Percentiles rank a stretch among this genome's conserved stretches.
Evolutionary conservation across 2,797 vertebrate genomes (phyloP).

Genomic region (Gymnothorax reevesii): DNA sequence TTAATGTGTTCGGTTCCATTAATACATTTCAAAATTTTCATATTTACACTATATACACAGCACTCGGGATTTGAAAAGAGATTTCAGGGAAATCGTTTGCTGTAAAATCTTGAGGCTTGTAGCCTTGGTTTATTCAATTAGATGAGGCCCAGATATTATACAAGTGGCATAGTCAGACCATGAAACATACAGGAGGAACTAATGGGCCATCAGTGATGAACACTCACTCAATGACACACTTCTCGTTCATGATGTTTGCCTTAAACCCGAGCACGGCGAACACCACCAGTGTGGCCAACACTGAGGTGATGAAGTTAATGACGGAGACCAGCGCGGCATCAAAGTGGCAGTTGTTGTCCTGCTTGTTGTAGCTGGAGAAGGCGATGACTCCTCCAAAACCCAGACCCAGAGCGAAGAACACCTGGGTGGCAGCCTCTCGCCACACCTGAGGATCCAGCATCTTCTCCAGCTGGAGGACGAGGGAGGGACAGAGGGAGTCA

Average conservation of each 20-base stretch:
- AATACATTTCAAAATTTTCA: too few species aligned
- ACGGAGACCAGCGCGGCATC: slow-evolving; percentile 90
- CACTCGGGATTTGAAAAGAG: neutral
- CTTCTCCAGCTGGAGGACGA: slow-evolving; percentile 83
- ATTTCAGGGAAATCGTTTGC: neutral
- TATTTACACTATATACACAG: neutral
- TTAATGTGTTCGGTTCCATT: neutral
- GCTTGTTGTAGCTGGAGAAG: slow-evolving; percentile 97
- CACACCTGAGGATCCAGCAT: slow-evolving; percentile 95
- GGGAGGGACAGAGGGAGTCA: neutral
- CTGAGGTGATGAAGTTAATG: slow-evolving; percentile 94
- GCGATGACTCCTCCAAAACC: slow-evolving; percentile 95
- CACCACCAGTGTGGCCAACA: slow-evolving; percentile 92
- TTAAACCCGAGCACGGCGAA: slow-evolving; percentile 97
- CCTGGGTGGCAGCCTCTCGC: slow-evolving; percentile 93
- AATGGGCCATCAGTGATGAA: neutral
- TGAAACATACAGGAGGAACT: neutral
- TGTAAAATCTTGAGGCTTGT: neutral
- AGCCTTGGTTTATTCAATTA: neutral
- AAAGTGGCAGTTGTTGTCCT: slow-evolving; percentile 96
- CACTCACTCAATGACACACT: slow-evolving; percentile 91
- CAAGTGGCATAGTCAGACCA: neutral
- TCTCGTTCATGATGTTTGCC: slow-evolving; percentile 96
- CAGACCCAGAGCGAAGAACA: slow-evolving; percentile 91
- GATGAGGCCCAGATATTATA: neutral